phyloP scores from a whole-genome alignment of 1,140 invertebrate genomes.

The Drosophila rhopaloa region DNA sequence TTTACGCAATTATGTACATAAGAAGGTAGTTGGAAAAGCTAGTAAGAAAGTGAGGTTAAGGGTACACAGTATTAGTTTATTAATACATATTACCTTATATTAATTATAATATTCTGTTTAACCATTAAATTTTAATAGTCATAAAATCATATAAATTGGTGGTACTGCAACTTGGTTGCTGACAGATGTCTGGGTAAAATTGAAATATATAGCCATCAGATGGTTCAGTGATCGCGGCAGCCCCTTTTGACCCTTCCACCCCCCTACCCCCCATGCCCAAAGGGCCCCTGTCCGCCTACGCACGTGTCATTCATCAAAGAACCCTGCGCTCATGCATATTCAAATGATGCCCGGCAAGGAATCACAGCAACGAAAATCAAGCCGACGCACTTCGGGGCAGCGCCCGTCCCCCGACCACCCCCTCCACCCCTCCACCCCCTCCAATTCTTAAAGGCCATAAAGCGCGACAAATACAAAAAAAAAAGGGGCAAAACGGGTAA shows the following conservation, averaged over 20 bases:
- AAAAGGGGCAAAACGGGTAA: slow-evolving; percentile 14
- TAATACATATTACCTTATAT: too few relatives aligned
- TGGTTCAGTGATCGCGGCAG: neutral
- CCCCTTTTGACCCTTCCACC: neutral
- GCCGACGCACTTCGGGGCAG: slow-evolving; percentile 68
- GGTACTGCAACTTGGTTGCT: too few relatives aligned
- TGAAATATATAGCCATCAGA: neutral
- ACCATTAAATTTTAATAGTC: too few relatives aligned
- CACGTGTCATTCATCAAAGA: slow-evolving; percentile 72
- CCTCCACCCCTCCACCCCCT: neutral
- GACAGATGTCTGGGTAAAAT: too few relatives aligned
- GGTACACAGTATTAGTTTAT: too few relatives aligned
- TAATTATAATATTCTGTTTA: too few relatives aligned
- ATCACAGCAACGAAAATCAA: slow-evolving; percentile 78
- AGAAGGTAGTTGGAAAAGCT: too few relatives aligned
- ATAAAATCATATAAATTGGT: too few relatives aligned
- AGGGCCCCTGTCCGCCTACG: slow-evolving; percentile 29
- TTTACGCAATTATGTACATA: too few relatives aligned
- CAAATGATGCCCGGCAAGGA: slow-evolving; percentile 59
- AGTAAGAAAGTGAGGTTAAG: too few relatives aligned
- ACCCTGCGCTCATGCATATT: slow-evolving; percentile 67
- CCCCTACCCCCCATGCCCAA: neutral
- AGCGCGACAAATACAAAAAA: slow-evolving; percentile 63
- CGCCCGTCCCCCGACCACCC: slow-evolving; percentile 18
- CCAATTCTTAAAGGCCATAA: slow-evolving; percentile 62